Evolutionary conservation across 2,888 invertebrate genomes (phyloP).

Genomic region (Ischnura elegans): DNA sequence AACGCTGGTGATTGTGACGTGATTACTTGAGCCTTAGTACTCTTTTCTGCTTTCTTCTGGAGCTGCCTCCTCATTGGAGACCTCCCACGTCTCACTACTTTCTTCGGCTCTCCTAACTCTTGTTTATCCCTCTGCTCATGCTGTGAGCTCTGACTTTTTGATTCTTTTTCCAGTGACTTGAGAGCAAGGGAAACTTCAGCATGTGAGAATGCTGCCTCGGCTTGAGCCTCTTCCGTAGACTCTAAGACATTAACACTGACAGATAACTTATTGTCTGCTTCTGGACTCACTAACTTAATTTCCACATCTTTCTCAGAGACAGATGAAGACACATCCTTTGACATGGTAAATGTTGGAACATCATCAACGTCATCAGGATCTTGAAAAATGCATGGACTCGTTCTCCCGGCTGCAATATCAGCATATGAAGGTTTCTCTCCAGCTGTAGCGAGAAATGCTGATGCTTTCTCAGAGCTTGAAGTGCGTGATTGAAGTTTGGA

Average conservation of each 20-base stretch:
- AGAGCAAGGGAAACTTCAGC: not conserved
- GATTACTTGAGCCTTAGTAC: not conserved
- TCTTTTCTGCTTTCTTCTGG: slow-evolving; percentile 38
- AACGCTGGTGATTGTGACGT: slow-evolving; percentile 13
- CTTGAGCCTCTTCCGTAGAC: not conserved
- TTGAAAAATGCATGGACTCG: slow-evolving; percentile 77
- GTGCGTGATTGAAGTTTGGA: slow-evolving; percentile 55
- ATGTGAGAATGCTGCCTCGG: not conserved
- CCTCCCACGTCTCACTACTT: slow-evolving; percentile 78
- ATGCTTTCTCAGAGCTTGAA: slow-evolving; percentile 38
- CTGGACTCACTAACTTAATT: not conserved
- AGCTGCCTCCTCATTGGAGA: slow-evolving; percentile 78
- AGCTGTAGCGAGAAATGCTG: not conserved
- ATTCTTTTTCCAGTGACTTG: not conserved
- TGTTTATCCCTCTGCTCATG: not conserved
- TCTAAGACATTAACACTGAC: not conserved
- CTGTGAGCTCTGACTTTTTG: no score
- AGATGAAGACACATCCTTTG: slow-evolving; percentile 19
- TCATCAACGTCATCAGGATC: slow-evolving; percentile 69
- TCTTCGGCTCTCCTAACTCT: not conserved
- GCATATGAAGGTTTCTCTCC: slow-evolving; percentile 80
- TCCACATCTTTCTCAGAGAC: slow-evolving; percentile 14
- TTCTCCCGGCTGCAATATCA: slow-evolving; percentile 85
- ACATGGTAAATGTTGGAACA: not conserved
- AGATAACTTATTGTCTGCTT: not conserved